These are phyloP conservation scores for Eulemur coronatus DNA, from an alignment of 2,797 vertebrate genomes.

Conservation along the genomic window DNA sequence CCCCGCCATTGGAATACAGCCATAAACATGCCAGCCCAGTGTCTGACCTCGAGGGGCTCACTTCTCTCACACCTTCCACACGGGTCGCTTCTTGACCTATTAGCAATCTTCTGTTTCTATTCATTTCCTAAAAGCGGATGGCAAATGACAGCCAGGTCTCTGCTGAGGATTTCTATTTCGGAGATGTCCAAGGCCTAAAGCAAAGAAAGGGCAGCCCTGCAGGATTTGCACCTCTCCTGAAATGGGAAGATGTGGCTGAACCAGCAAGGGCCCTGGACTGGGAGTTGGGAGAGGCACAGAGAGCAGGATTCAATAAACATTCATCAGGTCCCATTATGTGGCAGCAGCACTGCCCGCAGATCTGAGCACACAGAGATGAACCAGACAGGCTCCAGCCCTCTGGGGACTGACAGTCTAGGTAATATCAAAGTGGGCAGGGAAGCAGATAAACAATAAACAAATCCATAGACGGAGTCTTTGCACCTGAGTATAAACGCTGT, in stretches of 20 bases:
- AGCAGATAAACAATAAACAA: neutral
- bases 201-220: neutral
- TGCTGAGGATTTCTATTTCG: neutral
- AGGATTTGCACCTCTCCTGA: no score
- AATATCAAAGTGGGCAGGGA: neutral
- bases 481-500: neutral
- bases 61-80: neutral
- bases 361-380: neutral
- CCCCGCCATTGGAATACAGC: neutral
- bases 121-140: neutral
- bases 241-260: neutral
- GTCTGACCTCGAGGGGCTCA: neutral
- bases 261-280: neutral
- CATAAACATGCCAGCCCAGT: neutral
- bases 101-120: slow-evolving; percentile 1
- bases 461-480: neutral
- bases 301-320: rapidly evolving
- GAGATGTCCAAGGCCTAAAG: neutral
- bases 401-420: neutral
- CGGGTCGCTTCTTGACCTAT: neutral
- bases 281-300: no score
- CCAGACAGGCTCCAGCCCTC: neutral
- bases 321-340: rapidly evolving
- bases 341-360: no score
- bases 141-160: neutral